phyloP scores from a whole-genome alignment of 2,888 invertebrate genomes.

The Odontocolon sp. region DNA sequence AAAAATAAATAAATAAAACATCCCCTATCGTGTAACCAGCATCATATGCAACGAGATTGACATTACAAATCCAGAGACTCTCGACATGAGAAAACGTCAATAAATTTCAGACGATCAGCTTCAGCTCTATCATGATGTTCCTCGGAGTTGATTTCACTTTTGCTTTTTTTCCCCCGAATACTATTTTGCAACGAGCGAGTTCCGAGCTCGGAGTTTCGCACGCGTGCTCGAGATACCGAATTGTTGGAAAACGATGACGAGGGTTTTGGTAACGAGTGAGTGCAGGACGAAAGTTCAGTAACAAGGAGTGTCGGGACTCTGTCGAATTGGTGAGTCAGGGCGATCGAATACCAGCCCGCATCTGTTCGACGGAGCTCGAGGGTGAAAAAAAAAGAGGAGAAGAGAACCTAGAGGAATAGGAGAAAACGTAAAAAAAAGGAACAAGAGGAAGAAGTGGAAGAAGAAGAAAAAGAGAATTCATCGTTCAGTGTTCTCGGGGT shows the following conservation, averaged over 20 bases:
- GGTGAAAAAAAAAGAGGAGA: neutral
- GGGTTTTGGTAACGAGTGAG: conserved; percentile 47
- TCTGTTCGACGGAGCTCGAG: conserved; percentile 24
- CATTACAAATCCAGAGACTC: neutral
- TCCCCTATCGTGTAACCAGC: neutral
- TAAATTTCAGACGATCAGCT: conserved; percentile 53
- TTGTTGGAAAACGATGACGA: neutral
- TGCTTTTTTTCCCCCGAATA: conserved; percentile 1
- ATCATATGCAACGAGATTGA: neutral
- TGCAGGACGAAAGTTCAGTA: conserved; percentile 53
- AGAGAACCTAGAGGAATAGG: conserved; percentile 22
- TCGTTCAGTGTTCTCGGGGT: conserved; percentile 15
- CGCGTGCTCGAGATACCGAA: conserved; percentile 64
- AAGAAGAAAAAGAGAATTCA: conserved; percentile 8
- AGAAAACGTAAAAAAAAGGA: neutral
- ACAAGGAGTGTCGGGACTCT: conserved; percentile 32
- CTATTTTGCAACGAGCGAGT: conserved; percentile 37
- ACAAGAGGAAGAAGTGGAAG: neutral
- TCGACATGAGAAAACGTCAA: conserved; percentile 27
- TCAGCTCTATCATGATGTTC: neutral
- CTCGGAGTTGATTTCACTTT: neutral
- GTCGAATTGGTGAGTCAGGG: neutral
- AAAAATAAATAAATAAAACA: neutral
- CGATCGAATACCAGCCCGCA: conserved; percentile 40
- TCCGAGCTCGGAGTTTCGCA: conserved; percentile 61